Evolutionary conservation across 2,113 vertebrate genomes (phyloP), one percentile per base, ranked within the genome.

Genomic region (Serilophus lunatus): DNA sequence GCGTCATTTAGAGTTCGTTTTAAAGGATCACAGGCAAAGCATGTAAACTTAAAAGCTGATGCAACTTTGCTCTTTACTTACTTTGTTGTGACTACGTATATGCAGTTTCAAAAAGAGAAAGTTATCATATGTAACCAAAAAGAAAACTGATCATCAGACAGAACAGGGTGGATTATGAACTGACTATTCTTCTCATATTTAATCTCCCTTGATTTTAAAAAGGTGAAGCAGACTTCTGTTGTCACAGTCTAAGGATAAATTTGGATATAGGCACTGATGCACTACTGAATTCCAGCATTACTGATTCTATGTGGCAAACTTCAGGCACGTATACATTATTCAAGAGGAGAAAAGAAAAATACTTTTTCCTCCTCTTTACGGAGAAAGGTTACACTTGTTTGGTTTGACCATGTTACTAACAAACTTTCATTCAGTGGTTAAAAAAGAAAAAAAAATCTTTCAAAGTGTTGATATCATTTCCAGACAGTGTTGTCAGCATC

Each of bases 401-500:
- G 91, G 91, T 93, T 95, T 70, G 94, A 98, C 92, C 93, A 96
- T 28, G 76, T 97, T 97, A n/a, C n/a, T n/a, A 98, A 97, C 96
- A 98, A 97, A 98, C 97, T 98, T 98, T 98, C 97, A 97, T 97
- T 96, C 91, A 97, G 97, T 91, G 92, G 94, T 95, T 90, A 66
- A 92, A 94, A 97, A 82, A 70, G 18, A 45, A 95, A 57, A 38
- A 96, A 96, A 96, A 96, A 71, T 63, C 61, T 95, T 98, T 93
- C 91, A 76, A 96, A 98, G 94, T 87, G 94, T 97, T 98, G 96
- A 97, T 98, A 98, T 98, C 98, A 98, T 98, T 98, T 98, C 98
- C 98, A 99, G 98, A 98, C 98, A 97, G 97, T 97, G 96, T 94
- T 98, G 98, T 98, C 96, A 98, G 97, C 97, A 98, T 98, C 97